A percentile compares a stretch with the other conserved stretches of the same genome.
phyloP scores from a whole-genome alignment of 2,888 invertebrate genomes.

The Plebejus argus region DNA sequence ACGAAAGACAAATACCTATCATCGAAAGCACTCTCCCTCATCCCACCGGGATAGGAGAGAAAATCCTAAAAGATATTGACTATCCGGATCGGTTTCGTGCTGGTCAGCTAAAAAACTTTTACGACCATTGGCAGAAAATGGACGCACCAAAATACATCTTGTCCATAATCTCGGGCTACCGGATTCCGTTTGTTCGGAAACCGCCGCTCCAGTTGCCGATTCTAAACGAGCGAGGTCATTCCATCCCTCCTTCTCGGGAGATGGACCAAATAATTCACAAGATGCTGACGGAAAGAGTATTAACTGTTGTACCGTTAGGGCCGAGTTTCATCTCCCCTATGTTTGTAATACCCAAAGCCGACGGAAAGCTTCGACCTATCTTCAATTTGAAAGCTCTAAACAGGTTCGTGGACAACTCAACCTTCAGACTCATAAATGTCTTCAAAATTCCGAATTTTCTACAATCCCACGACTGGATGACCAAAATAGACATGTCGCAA shows the following conservation, averaged over 20 bases:
- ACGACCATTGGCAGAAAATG: constrained; percentile 32
- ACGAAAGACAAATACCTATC: constrained; percentile 5
- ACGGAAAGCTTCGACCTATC: background rate
- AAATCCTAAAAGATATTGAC: constrained; percentile 35
- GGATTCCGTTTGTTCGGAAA: constrained; percentile 35
- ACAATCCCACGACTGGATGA: constrained; percentile 34
- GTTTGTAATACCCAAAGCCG: too few species aligned
- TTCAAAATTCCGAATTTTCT: background rate
- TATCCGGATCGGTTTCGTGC: constrained; percentile 30
- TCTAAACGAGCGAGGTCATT: constrained; percentile 28
- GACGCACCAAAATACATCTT: constrained; percentile 29
- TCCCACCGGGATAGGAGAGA: background rate
- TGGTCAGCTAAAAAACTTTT: constrained; percentile 20
- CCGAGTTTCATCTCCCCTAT: too few species aligned
- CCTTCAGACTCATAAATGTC: constrained; percentile 6
- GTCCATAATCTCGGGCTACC: constrained; percentile 36
- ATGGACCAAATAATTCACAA: constrained; percentile 28
- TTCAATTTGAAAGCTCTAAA: constrained; percentile 20
- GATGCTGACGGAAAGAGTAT: constrained; percentile 36
- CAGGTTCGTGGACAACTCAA: background rate
- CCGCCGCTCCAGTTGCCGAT: constrained; percentile 34
- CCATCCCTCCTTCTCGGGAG: constrained; percentile 6
- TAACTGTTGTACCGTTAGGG: constrained; percentile 28
- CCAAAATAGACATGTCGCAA: constrained; percentile 39
- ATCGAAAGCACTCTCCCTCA: constrained; percentile 11